phyloP scores from a whole-genome alignment of 2,888 invertebrate species.

The Proisotoma minuta region DNA sequence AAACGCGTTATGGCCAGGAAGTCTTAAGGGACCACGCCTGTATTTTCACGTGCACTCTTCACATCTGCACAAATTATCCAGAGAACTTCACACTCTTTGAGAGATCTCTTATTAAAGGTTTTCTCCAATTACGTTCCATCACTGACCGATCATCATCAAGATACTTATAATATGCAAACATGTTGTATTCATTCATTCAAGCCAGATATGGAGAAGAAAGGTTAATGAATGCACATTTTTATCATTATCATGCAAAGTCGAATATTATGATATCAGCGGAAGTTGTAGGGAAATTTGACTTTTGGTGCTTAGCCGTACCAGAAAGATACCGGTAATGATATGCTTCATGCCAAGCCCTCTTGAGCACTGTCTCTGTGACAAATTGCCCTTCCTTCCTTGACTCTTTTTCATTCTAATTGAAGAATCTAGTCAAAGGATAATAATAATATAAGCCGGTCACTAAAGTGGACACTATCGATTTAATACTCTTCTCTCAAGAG shows the following conservation, averaged over 20 bases:
- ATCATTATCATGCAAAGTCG: too few species aligned
- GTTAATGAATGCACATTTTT: too few species aligned
- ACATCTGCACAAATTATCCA: constrained; percentile 32
- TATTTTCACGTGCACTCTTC: constrained; percentile 37
- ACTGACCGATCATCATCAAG: too few species aligned
- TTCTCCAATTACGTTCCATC: too few species aligned
- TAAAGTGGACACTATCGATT: constrained; percentile 44
- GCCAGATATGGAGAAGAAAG: too few species aligned
- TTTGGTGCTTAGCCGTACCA: neutral
- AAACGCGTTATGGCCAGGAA: constrained; percentile 29
- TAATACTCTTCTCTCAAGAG: constrained; percentile 27
- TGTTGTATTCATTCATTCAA: too few species aligned
- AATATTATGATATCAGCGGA: too few species aligned
- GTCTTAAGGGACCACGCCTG: constrained; percentile 39
- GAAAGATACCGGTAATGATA: neutral
- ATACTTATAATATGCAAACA: too few species aligned
- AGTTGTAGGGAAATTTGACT: too few species aligned
- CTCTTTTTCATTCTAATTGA: constrained; percentile 18
- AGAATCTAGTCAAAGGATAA: neutral
- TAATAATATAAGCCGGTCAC: constrained; percentile 18
- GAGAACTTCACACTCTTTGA: constrained; percentile 15
- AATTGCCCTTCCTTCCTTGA: constrained; percentile 26
- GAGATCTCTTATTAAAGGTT: too few species aligned
- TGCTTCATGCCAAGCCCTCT: neutral
- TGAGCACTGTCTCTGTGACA: constrained; percentile 36